phyloP scores from a whole-genome alignment of 1,140 invertebrate genomes.

The Drosophila orena region DNA sequence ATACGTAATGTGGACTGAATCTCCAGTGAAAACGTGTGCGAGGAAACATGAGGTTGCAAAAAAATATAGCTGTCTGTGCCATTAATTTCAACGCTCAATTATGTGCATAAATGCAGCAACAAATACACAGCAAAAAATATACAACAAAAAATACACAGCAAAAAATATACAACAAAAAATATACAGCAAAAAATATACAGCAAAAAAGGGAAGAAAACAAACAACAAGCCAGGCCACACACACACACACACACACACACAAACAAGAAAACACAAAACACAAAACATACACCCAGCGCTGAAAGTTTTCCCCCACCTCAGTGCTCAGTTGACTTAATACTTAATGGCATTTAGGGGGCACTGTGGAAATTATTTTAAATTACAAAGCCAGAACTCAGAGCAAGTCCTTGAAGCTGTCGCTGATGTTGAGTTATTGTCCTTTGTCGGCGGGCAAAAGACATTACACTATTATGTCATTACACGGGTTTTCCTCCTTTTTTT shows the following conservation, averaged over 20 bases:
- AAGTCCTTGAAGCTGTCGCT: conserved; percentile 26
- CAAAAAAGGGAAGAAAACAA: conserved; percentile 15
- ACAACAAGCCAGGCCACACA: conserved; percentile 45
- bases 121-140: conserved; percentile 27
- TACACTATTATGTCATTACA: conserved; percentile 67
- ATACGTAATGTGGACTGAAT: too few species aligned
- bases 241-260: conserved; percentile 24
- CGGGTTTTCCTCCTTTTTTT: conserved; percentile 20
- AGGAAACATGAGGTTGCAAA: too few species aligned
- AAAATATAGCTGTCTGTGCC: conserved; percentile 4
- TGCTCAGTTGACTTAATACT: conserved; percentile 74
- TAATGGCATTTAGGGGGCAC: conserved; percentile 76
- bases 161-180: conserved; percentile 48
- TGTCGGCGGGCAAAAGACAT: conserved; percentile 58
- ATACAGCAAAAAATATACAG: conserved; percentile 35
- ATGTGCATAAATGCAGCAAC: conserved; percentile 73
- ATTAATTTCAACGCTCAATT: conserved; percentile 53
- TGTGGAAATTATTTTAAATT: conserved; percentile 78
- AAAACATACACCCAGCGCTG: conserved; percentile 20
- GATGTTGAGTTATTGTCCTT: conserved; percentile 34
- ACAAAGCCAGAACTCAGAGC: conserved; percentile 52
- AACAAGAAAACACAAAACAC: conserved; percentile 20
- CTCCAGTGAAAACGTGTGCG: too few species aligned
- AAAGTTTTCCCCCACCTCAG: conserved; percentile 46
- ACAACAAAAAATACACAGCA: conserved; percentile 33